phyloP scores from a whole-genome alignment of 2,797 vertebrate genomes.

The Scarus forsteni region DNA sequence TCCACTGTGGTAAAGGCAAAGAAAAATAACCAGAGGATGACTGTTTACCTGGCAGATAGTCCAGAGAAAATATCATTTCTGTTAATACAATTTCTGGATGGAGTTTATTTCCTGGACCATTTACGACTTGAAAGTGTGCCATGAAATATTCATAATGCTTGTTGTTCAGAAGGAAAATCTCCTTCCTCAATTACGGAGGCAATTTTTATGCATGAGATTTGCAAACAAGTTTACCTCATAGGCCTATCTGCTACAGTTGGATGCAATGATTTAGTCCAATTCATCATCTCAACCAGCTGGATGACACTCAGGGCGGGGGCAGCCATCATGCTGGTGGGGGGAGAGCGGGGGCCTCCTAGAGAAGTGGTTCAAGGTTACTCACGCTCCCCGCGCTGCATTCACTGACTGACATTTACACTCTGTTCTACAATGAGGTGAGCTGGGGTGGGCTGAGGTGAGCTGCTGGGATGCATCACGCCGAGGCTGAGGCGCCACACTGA shows the following conservation, averaged over 20 bases:
- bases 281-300: conserved; percentile 65
- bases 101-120: conserved; percentile 68
- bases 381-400: conserved; percentile 56
- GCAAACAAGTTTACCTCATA: conserved; percentile 56
- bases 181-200: conserved; percentile 68
- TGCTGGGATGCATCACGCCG: conserved; percentile 49
- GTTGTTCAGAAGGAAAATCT: conserved; percentile 64
- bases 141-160: conserved; percentile 79
- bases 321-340: not conserved
- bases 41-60: conserved; percentile 59
- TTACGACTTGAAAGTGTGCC: conserved; percentile 68
- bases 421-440: conserved; percentile 60
- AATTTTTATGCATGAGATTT: conserved; percentile 74
- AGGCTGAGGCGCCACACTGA: conserved; percentile 46
- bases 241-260: conserved; percentile 51
- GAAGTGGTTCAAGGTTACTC: conserved; percentile 52
- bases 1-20: conserved; percentile 48
- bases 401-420: conserved; percentile 62
- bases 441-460: conserved; percentile 56
- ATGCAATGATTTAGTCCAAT: conserved; percentile 61
- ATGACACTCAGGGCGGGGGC: conserved; percentile 39
- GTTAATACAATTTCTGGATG: conserved; percentile 64
- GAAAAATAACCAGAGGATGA: conserved; percentile 60
- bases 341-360: conserved; percentile 10
- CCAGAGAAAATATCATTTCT: conserved; percentile 60